Percentiles rank a stretch among this genome's conserved stretches.
phyloP scores from a whole-genome alignment of 2,113 vertebrate species.

The Leucopternis melanops region DNA sequence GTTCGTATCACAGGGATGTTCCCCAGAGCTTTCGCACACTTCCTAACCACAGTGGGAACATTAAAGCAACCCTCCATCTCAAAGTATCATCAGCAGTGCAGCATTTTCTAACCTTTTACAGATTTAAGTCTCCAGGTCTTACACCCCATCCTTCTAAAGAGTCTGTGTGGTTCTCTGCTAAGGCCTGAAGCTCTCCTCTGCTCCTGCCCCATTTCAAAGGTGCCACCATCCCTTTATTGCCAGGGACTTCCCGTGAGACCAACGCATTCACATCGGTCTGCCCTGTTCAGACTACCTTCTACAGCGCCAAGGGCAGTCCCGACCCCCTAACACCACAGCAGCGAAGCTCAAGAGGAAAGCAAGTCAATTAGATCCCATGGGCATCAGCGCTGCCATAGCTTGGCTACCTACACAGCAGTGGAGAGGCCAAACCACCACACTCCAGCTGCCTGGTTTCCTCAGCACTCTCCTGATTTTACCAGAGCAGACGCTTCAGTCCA shows the following conservation, averaged over 20 bases:
- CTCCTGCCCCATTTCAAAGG: not conserved
- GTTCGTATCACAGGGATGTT: not conserved
- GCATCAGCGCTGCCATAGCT: not conserved
- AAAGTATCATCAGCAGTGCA: not conserved
- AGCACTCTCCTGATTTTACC: not conserved
- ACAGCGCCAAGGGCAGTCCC: accelerated
- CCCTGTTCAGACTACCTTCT: not conserved
- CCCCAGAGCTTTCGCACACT: not conserved
- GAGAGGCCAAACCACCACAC: not conserved
- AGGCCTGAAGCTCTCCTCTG: not conserved
- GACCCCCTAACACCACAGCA: not conserved
- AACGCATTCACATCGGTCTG: accelerated
- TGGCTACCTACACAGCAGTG: not conserved
- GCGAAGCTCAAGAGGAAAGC: not conserved
- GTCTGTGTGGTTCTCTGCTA: not conserved
- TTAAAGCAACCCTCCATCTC: not conserved
- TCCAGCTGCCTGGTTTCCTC: not conserved
- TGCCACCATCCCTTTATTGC: not conserved
- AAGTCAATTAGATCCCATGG: not conserved
- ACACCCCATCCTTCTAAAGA: not conserved
- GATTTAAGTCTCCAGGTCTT: not conserved
- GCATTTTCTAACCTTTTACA: not conserved
- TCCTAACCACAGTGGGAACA: not conserved
- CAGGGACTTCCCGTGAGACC: not conserved
- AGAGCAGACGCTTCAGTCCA: not conserved